Conservation (phyloP, 1,140 invertebrate species). For the Venustaconcha ellipsiformis region DNA sequence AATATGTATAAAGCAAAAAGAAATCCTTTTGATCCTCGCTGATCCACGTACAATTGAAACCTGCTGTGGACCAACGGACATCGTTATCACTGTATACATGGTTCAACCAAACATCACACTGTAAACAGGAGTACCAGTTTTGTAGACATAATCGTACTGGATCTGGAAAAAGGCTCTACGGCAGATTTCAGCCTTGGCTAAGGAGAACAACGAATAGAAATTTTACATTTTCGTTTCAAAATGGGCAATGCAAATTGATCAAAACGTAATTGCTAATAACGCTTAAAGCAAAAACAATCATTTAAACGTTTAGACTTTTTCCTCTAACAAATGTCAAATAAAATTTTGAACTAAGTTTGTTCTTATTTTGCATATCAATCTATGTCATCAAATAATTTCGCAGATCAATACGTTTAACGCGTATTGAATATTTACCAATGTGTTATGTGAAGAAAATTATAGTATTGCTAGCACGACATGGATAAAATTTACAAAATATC, state of each 20-base stretch:
- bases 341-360: no score
- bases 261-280: no score
- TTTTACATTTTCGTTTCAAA: neutral
- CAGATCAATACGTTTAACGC: no score
- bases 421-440: no score
- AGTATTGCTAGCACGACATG: no score
- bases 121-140: neutral
- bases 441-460: no score
- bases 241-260: slow-evolving; percentile 1
- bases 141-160: slow-evolving; percentile 2
- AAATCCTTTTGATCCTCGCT: neutral
- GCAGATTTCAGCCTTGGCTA: neutral
- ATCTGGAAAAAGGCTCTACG: slow-evolving; percentile 6
- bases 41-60: neutral
- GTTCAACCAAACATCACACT: neutral
- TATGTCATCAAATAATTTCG: no score
- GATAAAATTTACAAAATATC: no score
- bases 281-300: no score
- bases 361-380: no score
- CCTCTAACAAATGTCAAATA: no score
- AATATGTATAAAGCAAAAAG: neutral
- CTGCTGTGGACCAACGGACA: slow-evolving; percentile 1
- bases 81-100: neutral
- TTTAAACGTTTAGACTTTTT: no score
- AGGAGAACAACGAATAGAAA: neutral